Base-by-base conservation (phyloP, 2,113 vertebrate species). In the Probosciger aterrimus region DNA sequence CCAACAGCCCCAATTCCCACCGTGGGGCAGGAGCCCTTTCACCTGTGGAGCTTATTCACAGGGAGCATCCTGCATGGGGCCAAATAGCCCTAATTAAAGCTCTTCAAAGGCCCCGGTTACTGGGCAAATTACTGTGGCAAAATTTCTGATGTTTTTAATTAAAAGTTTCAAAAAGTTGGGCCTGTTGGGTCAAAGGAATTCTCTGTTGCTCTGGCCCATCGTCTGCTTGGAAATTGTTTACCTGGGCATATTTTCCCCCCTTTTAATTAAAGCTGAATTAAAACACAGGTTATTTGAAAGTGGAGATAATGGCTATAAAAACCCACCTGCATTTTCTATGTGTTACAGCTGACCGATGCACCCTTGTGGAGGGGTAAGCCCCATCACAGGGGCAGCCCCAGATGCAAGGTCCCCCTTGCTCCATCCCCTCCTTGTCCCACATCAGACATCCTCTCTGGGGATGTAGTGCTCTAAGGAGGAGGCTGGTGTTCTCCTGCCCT, bases 51-150 rank as follows among this genome's bases (percentile, higher is more conserved):
- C 77, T 88, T 28, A 20, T 59, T n/a, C 83, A 31, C 46, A 39
- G 70, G 71, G 52, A 67, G 55, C 73, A 25, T 69, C 65, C 77
- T 1, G 9, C 4, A 0, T 2, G 25, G 55, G 60, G 80, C 82
- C 73, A 65, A 73, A 20, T 4, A 85, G 60, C 67, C 89, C 50
- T 92, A 52, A 91, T 88, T 94, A 41, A 4, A 11, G 14, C 30
- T 89, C 93, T 97, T 96, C 94, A 97, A 96, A 97, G 96, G 75
- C 74, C 73, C 52, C 18, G 46, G n/a, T 55, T 81, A 86, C 75
- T 59, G 92, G 70, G 67, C 71, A 94, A 93, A 92, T 93, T 93
- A 83, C 76, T 18, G 23, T 30, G 70, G 62, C 53, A 70, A 94
- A 75, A 94, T 37, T 55, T 60, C 52, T 11, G 11, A 60, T 59